Percentiles rank a stretch among this genome's conserved stretches.
Conservation (phyloP, 1,140 invertebrate genomes). For the Delia radicum region DNA sequence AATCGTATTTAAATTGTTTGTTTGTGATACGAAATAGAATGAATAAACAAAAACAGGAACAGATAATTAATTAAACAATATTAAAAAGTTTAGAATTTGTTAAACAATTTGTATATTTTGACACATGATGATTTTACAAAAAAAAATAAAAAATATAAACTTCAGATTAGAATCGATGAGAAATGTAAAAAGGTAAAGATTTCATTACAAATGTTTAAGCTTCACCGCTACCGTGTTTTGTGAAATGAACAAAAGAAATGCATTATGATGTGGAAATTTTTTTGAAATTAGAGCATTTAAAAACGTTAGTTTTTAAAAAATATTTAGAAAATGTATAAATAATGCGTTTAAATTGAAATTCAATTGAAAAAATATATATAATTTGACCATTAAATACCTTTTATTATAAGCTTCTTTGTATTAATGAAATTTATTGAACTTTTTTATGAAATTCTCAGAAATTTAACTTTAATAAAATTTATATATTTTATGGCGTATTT, state of each 20-base stretch:
- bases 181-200: background rate
- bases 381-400: too few species aligned
- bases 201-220: background rate
- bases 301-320: background rate
- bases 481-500: background rate
- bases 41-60: background rate
- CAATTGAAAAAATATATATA: too few species aligned
- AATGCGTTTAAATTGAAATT: too few species aligned
- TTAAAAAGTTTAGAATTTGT: background rate
- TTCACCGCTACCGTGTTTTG: background rate
- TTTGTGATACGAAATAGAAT: background rate
- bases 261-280: background rate
- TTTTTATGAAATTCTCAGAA: background rate
- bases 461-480: background rate
- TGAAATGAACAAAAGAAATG: background rate
- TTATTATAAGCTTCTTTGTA: too few species aligned
- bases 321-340: background rate
- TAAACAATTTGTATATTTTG: slow-evolving; percentile 18
- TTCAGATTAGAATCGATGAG: background rate
- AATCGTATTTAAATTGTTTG: slow-evolving; percentile 15
- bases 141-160: background rate
- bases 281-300: background rate
- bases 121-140: background rate
- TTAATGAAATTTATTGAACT: too few species aligned
- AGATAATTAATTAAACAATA: background rate